Evolutionary conservation across 1,140 invertebrate species (phyloP).

Genomic region (Olivierus martensii): DNA sequence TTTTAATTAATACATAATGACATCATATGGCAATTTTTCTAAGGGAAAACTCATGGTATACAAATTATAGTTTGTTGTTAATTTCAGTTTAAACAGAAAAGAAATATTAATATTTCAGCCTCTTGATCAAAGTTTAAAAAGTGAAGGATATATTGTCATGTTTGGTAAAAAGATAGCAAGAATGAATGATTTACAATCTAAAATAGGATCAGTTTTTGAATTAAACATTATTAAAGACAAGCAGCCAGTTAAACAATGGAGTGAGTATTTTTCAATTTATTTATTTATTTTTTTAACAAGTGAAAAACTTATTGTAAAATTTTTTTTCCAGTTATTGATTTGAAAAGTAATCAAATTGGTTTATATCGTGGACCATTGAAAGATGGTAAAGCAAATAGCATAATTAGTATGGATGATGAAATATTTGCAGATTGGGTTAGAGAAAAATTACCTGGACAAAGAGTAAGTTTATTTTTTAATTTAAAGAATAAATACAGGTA

Average conservation of each 20-base stretch:
- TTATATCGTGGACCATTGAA: conserved; percentile 64
- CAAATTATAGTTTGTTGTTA: not conserved
- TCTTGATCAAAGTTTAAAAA: conserved; percentile 37
- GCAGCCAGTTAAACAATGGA: not conserved
- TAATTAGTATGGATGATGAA: conserved; percentile 60
- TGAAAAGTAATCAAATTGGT: conserved; percentile 48
- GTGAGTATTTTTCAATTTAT: not conserved
- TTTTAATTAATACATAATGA: too few species aligned
- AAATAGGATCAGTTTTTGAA: conserved; percentile 63
- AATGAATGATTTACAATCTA: conserved; percentile 56
- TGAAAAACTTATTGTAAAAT: not conserved
- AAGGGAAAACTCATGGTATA: too few species aligned
- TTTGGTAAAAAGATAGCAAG: conserved; percentile 55
- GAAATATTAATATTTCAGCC: conserved; percentile 9
- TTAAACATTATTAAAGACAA: conserved; percentile 64
- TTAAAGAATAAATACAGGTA: too few species aligned
- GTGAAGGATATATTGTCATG: conserved; percentile 60
- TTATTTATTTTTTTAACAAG: not conserved
- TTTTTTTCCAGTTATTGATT: conserved; percentile 57
- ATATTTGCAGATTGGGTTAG: conserved; percentile 10
- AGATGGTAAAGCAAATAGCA: conserved; percentile 60
- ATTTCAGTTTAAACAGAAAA: not conserved
- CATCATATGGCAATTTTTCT: too few species aligned
- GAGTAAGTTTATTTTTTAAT: conserved; percentile 2
- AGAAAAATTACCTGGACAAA: conserved; percentile 3